These are phyloP conservation scores for Standfussiana lucernea DNA, from an alignment of 2,888 invertebrate species.

Conservation along the genomic window DNA sequence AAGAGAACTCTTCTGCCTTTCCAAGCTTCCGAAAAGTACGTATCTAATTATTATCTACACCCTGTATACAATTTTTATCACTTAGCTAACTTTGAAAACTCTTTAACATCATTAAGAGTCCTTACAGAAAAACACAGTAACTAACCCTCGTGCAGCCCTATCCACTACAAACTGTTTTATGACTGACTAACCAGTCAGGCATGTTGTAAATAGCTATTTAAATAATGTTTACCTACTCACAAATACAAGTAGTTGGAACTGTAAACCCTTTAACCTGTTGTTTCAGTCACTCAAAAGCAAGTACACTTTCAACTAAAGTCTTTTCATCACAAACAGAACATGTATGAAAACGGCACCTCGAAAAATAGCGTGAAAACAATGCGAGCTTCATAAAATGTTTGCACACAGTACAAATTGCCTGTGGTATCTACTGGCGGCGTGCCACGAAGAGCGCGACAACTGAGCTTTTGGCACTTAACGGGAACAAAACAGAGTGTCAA, in stretches of 20 bases:
- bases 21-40: background rate
- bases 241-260: background rate
- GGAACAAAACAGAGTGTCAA: constrained; percentile 57
- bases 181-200: too few species aligned
- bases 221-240: background rate
- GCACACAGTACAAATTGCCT: constrained; percentile 56
- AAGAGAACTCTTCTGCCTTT: background rate
- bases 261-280: constrained; percentile 3
- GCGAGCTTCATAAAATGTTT: constrained; percentile 59
- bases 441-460: constrained; percentile 53
- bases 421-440: constrained; percentile 59
- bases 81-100: background rate
- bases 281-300: constrained; percentile 2
- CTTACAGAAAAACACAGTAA: too few species aligned
- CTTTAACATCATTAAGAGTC: too few species aligned
- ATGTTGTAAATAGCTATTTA: too few species aligned
- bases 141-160: background rate
- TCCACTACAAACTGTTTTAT: background rate
- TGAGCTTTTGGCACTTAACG: constrained; percentile 55
- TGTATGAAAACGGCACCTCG: constrained; percentile 45
- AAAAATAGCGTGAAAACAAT: constrained; percentile 47
- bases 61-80: background rate
- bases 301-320: constrained; percentile 10
- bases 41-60: background rate
- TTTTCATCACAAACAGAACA: constrained; percentile 1